Evolutionary conservation across 2,888 invertebrate species (phyloP), one percentile per base, ranked within the genome.

Genomic region (Acanthacorydalis orientalis): DNA sequence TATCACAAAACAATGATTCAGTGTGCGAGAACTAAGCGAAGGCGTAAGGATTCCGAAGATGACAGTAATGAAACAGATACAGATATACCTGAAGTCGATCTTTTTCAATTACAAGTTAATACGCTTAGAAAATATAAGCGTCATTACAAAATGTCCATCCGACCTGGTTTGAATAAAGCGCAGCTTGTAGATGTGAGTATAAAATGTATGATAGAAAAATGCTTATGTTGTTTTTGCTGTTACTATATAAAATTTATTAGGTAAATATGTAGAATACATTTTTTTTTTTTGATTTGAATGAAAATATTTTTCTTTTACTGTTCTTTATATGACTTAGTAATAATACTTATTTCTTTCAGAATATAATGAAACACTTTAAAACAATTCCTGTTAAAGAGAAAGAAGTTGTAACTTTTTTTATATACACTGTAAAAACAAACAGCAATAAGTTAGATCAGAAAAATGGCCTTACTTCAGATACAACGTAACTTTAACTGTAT

Each of bases 1-100:
- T 83, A 83, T 61, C 96, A 96, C 68, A 96, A 96, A 68, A 83
- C 83, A 63, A 84, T 93, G 60, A 96, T 96, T 57, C 95, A 95
- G 64, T 88, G 87, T 64, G 90, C 92, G n/a, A 77, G 95, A 55
- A 86, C 86, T 12, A 92, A 92, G 63, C 81, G 92, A 51, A 74
- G 90, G 56, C 78, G 88, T 52, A 90, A 91, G 64, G 93, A 95
- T 63, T 92, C 92, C 0, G 92, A 90, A 59, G 92, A 92, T 59
- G 93, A 93, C 58, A 88, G 90, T 53, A 90, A 88, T 59, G 92
- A 92, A 61, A 86, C 84, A n/a, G 92, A 92, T 57, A 83, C 80
- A 57, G 90, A 93, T 65, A 68, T 82, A 38, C 91, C 92, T 7
- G 95, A 95, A 61, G 89, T 93, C 46, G 93, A 96, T 67, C 78